phyloP scores from a whole-genome alignment of 2,797 vertebrate species.

The Semotilus atromaculatus region DNA sequence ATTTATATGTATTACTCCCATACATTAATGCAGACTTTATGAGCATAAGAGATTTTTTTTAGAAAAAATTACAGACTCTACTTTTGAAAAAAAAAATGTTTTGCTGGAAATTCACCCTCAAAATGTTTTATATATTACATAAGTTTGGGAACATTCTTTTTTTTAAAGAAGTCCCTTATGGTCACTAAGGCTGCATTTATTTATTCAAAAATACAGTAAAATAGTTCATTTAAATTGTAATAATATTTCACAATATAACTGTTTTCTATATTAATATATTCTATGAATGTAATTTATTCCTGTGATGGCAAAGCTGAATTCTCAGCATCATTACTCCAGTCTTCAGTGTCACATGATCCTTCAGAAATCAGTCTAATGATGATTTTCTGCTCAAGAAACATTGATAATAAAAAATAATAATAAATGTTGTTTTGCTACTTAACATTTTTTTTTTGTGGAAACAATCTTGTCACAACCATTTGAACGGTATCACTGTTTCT shows the following conservation, averaged over 20 bases:
- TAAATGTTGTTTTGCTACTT: not conserved
- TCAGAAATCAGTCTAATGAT: too few species aligned
- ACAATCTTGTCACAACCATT: too few species aligned
- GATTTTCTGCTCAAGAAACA: not conserved
- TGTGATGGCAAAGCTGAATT: not conserved
- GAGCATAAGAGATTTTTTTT: not conserved
- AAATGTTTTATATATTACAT: not conserved
- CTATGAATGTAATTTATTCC: not conserved
- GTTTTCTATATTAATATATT: not conserved
- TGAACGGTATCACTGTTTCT: too few species aligned
- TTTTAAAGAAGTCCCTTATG: not conserved
- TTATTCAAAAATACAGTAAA: not conserved
- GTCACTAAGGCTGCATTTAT: not conserved
- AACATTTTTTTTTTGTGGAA: not conserved
- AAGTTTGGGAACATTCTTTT: not conserved
- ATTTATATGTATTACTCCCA: not conserved
- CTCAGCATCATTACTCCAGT: not conserved
- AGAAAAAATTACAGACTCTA: not conserved
- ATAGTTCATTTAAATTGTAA: too few species aligned
- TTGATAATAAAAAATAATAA: too few species aligned
- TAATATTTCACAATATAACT: too few species aligned
- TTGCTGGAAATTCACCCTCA: not conserved
- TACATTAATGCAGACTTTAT: not conserved
- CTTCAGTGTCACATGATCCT: not conserved
- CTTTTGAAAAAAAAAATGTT: not conserved